Evolutionary conservation across 2,113 vertebrate genomes (phyloP).

Genomic region (Carettochelys insculpta): DNA sequence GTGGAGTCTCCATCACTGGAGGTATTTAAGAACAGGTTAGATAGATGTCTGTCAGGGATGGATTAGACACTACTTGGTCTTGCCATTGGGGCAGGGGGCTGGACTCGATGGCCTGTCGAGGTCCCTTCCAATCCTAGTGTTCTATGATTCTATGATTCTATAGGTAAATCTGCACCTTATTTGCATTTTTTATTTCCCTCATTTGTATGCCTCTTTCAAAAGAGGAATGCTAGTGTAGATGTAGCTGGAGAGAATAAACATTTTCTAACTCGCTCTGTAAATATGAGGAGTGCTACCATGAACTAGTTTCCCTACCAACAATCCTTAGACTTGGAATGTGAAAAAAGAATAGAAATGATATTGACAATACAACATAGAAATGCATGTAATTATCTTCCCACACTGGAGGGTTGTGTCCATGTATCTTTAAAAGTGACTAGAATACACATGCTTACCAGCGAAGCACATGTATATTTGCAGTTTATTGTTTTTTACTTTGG

Average conservation of each 20-base stretch:
- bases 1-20: too few relatives aligned
- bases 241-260: not conserved
- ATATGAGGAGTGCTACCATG: not conserved
- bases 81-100: too few relatives aligned
- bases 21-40: too few relatives aligned
- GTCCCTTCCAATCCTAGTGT: too few relatives aligned
- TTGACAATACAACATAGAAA: not conserved
- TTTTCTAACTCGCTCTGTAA: not conserved
- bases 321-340: not conserved
- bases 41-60: too few relatives aligned
- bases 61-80: too few relatives aligned
- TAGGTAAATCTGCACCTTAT: too few relatives aligned
- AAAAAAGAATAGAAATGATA: not conserved
- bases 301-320: not conserved
- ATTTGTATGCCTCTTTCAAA: too few relatives aligned
- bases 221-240: too few relatives aligned
- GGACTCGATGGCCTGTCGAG: too few relatives aligned
- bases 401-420: not conserved
- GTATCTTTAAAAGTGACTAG: not conserved
- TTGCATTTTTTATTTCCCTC: too few relatives aligned
- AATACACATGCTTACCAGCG: rapidly evolving
- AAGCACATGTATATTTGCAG: not conserved
- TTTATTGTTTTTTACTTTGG: not conserved
- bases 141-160: too few relatives aligned
- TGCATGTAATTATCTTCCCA: not conserved